Base-by-base conservation (phyloP, 1,140 invertebrate genomes). In the Maniola jurtina region DNA sequence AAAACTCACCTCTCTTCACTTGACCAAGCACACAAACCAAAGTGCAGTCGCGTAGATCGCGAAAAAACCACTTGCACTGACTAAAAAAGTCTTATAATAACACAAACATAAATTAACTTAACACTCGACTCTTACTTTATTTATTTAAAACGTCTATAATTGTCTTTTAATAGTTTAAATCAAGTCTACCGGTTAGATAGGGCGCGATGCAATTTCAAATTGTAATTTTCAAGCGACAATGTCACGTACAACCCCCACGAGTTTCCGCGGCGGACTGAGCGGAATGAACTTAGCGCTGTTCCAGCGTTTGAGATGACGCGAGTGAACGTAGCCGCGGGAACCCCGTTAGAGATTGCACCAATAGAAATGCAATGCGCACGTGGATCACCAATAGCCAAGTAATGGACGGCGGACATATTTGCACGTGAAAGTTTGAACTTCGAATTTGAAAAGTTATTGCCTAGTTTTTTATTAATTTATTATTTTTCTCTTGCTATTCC, bases 1-100 rank as follows among this genome's bases (percentile, higher is more conserved):
- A 86, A 83, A 86, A 89, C 86, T 85, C 74, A 89, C 86, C 86
- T 86, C 73, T 70, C 13, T 83, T 84, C 69, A 83, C 86, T 77
- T 79, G 77, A 84, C 75, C 79, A 70, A 77, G 67, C 76, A 79
- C 81, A 79, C 80, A 73, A 79, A 77, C 73, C 75, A 80, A 85
- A 84, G 82, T 79, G 80, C 73, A 85, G 78, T 77, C 83, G 78
- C 83, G 79, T 70, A 80, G 80, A 81, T 85, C 84, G 82, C 84
- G 81, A 79, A 79, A 78, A 77, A 77, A 81, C 76, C 25, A 77
- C 75, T 69, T 63, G 58, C 82, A 82, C 78, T 78, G 14, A 63
- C 68, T n/a, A 57, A 42, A 67, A 70, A 78, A 78, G 73, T 72
- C 66, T 71, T 73, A 68, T 59, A 36, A 64, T 76, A 73, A 70